Percentiles rank a stretch among this genome's conserved stretches.
Conservation (phyloP, 2,888 invertebrate species). For the Sarcophaga subvicina region DNA sequence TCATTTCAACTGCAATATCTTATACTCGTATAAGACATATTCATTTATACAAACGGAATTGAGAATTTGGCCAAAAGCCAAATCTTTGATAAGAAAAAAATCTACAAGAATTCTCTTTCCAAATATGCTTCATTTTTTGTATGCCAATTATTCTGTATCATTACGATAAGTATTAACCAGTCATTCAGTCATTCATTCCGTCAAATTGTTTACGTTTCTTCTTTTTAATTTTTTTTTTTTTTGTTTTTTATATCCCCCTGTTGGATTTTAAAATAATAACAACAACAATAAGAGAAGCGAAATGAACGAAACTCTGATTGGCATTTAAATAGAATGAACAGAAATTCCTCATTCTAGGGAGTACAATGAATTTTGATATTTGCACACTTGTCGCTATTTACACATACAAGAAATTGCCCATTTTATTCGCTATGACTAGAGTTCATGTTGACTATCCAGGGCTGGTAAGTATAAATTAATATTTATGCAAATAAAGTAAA, state of each 20-base stretch:
- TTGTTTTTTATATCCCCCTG: neutral
- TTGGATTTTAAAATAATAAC: neutral
- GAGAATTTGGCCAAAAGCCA: constrained; percentile 50
- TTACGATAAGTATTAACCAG: constrained; percentile 21
- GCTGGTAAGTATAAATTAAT: constrained; percentile 11
- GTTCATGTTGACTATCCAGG: constrained; percentile 50
- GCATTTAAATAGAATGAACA: constrained; percentile 54
- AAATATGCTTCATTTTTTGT: neutral
- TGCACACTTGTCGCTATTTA: constrained; percentile 68
- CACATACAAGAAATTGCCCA: constrained; percentile 53
- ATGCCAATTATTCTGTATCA: constrained; percentile 31
- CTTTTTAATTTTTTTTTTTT: neutral
- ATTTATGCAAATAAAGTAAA: neutral
- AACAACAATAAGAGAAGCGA: neutral
- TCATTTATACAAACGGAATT: neutral
- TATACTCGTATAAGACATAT: too few species aligned
- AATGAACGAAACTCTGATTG: constrained; percentile 28
- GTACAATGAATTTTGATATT: constrained; percentile 68
- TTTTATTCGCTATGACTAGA: constrained; percentile 49
- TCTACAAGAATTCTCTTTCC: constrained; percentile 22
- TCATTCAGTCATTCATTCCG: constrained; percentile 47
- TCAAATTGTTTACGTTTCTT: constrained; percentile 40
- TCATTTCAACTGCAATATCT: too few species aligned
- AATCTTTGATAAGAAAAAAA: constrained; percentile 19
- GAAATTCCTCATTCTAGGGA: constrained; percentile 57